These are phyloP conservation scores for Paracyclopina nana DNA, from an alignment of 1,140 invertebrate species.

Conservation along the genomic window DNA sequence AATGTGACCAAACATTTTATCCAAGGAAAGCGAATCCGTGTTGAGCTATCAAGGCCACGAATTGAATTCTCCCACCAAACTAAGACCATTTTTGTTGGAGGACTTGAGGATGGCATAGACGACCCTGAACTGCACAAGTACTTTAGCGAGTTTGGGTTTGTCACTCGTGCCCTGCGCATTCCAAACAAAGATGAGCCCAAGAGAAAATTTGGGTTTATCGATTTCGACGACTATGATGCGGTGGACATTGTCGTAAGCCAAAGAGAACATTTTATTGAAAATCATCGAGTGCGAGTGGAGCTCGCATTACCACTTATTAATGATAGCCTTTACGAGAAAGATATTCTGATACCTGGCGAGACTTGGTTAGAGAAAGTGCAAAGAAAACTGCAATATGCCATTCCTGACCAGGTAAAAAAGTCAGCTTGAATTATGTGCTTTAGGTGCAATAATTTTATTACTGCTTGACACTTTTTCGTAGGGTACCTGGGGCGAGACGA, in stretches of 20 bases:
- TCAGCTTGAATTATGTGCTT: too few relatives aligned
- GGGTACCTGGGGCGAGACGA: slow-evolving; percentile 10
- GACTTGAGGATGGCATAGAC: slow-evolving; percentile 15
- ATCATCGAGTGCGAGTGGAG: slow-evolving; percentile 5
- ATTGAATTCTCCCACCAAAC: slow-evolving; percentile 15
- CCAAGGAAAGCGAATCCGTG: slow-evolving; percentile 11
- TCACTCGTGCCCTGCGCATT: slow-evolving; percentile 10
- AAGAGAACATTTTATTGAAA: slow-evolving; percentile 2
- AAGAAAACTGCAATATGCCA: slow-evolving; percentile 10
- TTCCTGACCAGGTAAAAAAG: slow-evolving; percentile 13
- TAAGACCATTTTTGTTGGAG: slow-evolving; percentile 13
- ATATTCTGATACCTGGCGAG: slow-evolving; percentile 1
- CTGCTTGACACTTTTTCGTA: too few relatives aligned
- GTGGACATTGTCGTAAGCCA: slow-evolving; percentile 13
- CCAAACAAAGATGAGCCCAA: slow-evolving; percentile 12
- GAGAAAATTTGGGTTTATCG: slow-evolving; percentile 10
- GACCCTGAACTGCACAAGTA: slow-evolving; percentile 11
- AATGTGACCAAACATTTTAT: slow-evolving; percentile 13
- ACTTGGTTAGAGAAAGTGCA: slow-evolving; percentile 14
- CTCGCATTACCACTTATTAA: slow-evolving; percentile 14
- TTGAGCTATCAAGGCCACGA: slow-evolving; percentile 6
- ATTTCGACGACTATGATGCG: slow-evolving; percentile 14
- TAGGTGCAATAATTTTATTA: too few relatives aligned
- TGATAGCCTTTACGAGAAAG: slow-evolving; percentile 9
- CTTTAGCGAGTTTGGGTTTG: slow-evolving; percentile 13